These are phyloP conservation scores for Autographa pulchrina DNA, from an alignment of 2,888 invertebrate genomes.

Conservation along the genomic window DNA sequence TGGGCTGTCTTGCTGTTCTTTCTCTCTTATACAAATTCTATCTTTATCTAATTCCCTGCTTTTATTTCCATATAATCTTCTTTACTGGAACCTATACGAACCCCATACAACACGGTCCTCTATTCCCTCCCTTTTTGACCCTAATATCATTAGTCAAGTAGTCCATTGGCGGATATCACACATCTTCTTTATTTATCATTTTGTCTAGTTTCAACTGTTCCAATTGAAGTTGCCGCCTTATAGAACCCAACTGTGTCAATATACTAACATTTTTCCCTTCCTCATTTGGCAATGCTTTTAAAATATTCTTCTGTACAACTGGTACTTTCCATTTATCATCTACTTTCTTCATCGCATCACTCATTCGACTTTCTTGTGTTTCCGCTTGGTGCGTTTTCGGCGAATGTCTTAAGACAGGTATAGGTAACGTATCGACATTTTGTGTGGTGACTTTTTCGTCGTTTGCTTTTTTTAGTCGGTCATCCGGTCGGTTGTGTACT, in stretches of 20 bases:
- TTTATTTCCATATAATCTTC: too few species aligned
- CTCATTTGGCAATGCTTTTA: slow-evolving; percentile 82
- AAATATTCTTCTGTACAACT: slow-evolving; percentile 90
- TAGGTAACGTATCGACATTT: slow-evolving; percentile 79
- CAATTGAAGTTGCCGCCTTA: slow-evolving; percentile 91
- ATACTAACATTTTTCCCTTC: slow-evolving; percentile 88
- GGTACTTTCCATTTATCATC: slow-evolving; percentile 90
- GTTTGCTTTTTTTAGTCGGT: slow-evolving; percentile 13
- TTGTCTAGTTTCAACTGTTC: slow-evolving; percentile 91
- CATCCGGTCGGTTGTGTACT: slow-evolving; percentile 59
- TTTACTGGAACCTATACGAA: background rate
- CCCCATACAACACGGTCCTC: slow-evolving; percentile 1
- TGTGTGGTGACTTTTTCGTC: slow-evolving; percentile 43
- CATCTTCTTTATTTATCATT: slow-evolving; percentile 70
- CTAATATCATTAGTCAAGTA: slow-evolving; percentile 31
- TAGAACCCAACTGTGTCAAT: slow-evolving; percentile 92
- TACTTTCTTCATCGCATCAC: slow-evolving; percentile 80
- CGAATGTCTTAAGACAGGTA: slow-evolving; percentile 90
- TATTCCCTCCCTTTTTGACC: background rate
- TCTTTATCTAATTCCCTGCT: too few species aligned
- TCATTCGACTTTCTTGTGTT: slow-evolving; percentile 63
- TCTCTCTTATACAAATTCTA: too few species aligned
- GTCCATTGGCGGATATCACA: slow-evolving; percentile 19
- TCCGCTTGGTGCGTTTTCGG: slow-evolving; percentile 59
- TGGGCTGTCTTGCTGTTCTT: too few species aligned